Conservation (phyloP, 2,113 vertebrate species). For the Prolemur simus region DNA sequence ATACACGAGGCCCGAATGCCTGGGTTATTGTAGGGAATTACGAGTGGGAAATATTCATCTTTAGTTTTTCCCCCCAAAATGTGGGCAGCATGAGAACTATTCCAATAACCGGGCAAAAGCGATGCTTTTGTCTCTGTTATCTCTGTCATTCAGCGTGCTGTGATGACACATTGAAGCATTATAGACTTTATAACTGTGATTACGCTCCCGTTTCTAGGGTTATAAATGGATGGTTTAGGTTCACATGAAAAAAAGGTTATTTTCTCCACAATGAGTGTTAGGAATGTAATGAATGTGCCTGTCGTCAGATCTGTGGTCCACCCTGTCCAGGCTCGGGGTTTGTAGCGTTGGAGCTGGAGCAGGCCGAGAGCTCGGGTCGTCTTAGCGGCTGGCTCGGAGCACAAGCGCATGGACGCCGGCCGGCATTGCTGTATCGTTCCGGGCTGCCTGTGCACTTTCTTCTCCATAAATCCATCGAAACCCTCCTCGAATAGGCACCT, state of each 20-base stretch:
- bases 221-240: neutral
- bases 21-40: neutral
- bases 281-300: neutral
- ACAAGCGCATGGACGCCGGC: neutral
- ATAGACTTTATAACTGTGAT: neutral
- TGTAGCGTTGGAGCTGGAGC: neutral
- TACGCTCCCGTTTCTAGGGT: neutral
- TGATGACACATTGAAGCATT: neutral
- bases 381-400: neutral
- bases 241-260: neutral
- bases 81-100: conserved; percentile 46
- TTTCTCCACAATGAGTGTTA: neutral
- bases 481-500: neutral
- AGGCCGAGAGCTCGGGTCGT: neutral
- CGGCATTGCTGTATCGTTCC: fast-evolving
- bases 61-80: neutral
- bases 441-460: fast-evolving
- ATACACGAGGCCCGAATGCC: neutral
- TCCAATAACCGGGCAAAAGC: neutral
- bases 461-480: neutral
- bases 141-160: neutral
- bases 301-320: neutral
- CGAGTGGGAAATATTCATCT: conserved; percentile 3
- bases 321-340: neutral
- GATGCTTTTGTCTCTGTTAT: neutral